Percentiles rank a stretch among this genome's conserved stretches.
Evolutionary conservation across 64 coral and sea anemone genomes (phyloP).

Genomic region (Montipora cactus): DNA sequence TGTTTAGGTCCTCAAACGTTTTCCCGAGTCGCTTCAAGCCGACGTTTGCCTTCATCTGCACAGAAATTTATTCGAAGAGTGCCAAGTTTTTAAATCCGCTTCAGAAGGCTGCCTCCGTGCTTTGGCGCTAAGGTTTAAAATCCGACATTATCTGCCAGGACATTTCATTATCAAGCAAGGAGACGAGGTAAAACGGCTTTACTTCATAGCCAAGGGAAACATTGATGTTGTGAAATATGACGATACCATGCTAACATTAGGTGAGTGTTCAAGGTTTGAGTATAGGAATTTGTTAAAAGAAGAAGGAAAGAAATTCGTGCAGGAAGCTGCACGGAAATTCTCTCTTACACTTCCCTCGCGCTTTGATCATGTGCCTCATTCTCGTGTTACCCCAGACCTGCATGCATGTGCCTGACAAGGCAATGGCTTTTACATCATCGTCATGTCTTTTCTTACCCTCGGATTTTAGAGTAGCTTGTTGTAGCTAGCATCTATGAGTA

Average conservation of each 20-base stretch:
- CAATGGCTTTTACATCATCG: too few species aligned
- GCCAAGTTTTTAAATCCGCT: conserved; percentile 75
- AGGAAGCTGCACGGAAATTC: neutral
- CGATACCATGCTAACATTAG: conserved; percentile 75
- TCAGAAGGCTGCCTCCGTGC: conserved; percentile 84
- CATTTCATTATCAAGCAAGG: conserved; percentile 93
- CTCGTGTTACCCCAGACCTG: too few species aligned
- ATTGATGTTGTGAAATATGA: conserved; percentile 85
- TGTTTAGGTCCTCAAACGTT: conserved; percentile 87
- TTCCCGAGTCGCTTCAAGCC: conserved; percentile 85
- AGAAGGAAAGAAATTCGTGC: neutral
- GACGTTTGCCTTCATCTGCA: conserved; percentile 89
- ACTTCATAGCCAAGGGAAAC: conserved; percentile 90
- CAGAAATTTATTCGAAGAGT: conserved; percentile 77
- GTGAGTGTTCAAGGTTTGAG: conserved; percentile 22
- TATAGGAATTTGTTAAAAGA: neutral
- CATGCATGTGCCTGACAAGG: too few species aligned
- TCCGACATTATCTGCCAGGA: conserved; percentile 86
- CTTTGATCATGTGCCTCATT: too few species aligned
- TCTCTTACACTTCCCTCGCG: neutral
- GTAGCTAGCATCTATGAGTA: too few species aligned
- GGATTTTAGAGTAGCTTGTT: too few species aligned
- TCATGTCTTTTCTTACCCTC: too few species aligned
- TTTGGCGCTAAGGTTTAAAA: conserved; percentile 78
- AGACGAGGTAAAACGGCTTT: conserved; percentile 75